These are phyloP conservation scores for Anguilla anguilla DNA, from an alignment of 2,797 vertebrate genomes.

Conservation along the genomic window DNA sequence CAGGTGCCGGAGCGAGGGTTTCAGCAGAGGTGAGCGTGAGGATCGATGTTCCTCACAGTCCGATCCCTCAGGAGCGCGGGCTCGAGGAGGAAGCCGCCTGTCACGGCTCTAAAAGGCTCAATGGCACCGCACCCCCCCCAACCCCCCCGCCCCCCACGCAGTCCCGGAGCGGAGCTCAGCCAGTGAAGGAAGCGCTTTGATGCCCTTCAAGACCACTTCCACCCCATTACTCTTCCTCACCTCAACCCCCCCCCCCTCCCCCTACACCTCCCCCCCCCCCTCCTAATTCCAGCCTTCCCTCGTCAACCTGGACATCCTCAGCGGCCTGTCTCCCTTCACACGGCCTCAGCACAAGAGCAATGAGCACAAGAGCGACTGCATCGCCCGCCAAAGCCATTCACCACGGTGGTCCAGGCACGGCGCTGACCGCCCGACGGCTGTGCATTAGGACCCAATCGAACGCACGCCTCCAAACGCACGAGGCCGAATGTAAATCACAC, in stretches of 20 bases:
- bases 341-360: not conserved
- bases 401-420: not conserved
- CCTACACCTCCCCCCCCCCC: not conserved
- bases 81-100: conserved; percentile 47
- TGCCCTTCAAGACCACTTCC: conserved; percentile 39
- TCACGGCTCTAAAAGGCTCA: conserved; percentile 32
- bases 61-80: conserved; percentile 39
- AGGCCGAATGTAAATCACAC: not conserved
- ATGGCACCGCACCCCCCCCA: conserved; percentile 24
- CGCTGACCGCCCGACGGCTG: not conserved
- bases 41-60: conserved; percentile 50
- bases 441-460: not conserved
- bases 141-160: conserved; percentile 23
- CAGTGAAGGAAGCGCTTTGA: conserved; percentile 49
- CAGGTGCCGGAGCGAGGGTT: conserved; percentile 10
- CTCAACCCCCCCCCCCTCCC: not conserved
- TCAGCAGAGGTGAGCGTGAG: conserved; percentile 28
- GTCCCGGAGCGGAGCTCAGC: conserved; percentile 20
- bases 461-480: not conserved
- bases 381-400: conserved; percentile 7
- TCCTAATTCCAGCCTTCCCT: conserved; percentile 17
- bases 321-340: conserved; percentile 7
- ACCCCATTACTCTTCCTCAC: conserved; percentile 31
- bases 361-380: not conserved
- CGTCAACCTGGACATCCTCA: not conserved